Percentiles rank a stretch among this genome's conserved stretches.
Evolutionary conservation across 2,888 invertebrate species (phyloP).

Genomic region (Xylophagus ater): DNA sequence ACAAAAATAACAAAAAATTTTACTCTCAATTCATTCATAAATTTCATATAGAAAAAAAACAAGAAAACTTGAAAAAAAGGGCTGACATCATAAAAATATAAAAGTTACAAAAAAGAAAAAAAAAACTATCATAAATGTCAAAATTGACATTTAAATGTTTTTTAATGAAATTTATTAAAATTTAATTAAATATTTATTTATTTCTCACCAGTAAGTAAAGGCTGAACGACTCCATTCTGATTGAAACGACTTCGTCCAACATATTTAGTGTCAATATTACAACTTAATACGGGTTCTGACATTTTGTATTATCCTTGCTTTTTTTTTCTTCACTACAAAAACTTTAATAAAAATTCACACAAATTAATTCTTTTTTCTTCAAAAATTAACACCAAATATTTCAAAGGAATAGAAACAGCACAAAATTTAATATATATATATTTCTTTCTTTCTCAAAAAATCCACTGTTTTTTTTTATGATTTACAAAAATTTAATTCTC

Average conservation of each 20-base stretch:
- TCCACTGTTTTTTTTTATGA: too few species aligned
- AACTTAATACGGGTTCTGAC: conserved; percentile 33
- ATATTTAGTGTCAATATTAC: conserved; percentile 29
- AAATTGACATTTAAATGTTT: background rate
- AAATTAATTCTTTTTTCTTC: too few species aligned
- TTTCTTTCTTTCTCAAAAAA: too few species aligned
- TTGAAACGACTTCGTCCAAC: conserved; percentile 35
- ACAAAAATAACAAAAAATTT: too few species aligned
- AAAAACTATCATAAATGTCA: background rate
- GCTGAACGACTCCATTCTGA: conserved; percentile 62
- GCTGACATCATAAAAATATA: background rate
- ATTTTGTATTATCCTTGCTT: conserved; percentile 23
- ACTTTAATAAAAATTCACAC: too few species aligned
- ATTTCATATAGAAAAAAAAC: background rate
- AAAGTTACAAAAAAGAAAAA: background rate
- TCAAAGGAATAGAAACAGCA: too few species aligned
- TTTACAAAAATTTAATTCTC: too few species aligned
- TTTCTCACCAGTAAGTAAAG: conserved; percentile 70
- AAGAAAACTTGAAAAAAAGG: background rate
- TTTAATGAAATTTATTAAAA: background rate
- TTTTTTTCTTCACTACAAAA: too few species aligned
- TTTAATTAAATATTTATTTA: conserved; percentile 10
- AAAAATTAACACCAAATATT: too few species aligned
- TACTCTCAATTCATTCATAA: too few species aligned
- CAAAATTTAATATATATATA: too few species aligned